Evolutionary conservation across 2,113 vertebrate genomes (phyloP).

Genomic region (Stigmatopora nigra): DNA sequence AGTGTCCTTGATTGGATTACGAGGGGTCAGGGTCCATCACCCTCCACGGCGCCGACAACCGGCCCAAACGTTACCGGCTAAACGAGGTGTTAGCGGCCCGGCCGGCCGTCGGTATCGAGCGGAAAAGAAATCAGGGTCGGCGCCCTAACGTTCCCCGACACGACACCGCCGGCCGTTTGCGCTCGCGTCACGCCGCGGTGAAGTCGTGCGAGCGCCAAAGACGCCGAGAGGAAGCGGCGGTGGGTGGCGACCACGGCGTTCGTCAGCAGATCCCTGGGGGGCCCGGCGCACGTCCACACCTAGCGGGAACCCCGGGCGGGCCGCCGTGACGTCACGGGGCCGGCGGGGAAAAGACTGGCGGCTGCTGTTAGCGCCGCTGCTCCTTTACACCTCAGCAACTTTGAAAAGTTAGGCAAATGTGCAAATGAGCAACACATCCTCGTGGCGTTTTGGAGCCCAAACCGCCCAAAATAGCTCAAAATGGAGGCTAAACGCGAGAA

Average conservation of each 20-base stretch:
- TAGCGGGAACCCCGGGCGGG: conserved; percentile 13
- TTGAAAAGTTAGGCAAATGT: background rate
- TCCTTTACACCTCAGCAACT: background rate
- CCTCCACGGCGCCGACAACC: no score
- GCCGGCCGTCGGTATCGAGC: no score
- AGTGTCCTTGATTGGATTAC: conserved; percentile 47
- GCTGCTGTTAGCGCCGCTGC: conserved; percentile 3
- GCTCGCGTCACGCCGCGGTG: background rate
- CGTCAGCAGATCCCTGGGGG: conserved; percentile 48
- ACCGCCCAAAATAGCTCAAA: no score
- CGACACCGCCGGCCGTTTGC: background rate
- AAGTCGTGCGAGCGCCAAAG: background rate
- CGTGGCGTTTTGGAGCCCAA: no score
- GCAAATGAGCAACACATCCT: background rate
- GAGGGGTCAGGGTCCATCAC: background rate
- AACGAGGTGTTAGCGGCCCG: no score
- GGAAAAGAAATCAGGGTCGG: background rate
- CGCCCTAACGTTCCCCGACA: background rate
- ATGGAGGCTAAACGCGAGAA: no score
- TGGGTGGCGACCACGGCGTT: conserved; percentile 30
- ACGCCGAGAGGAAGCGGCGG: conserved; percentile 39
- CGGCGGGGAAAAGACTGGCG: conserved; percentile 34
- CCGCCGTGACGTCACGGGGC: conserved; percentile 30
- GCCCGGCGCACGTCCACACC: conserved; percentile 27
- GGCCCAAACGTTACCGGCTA: no score